Percentiles rank a stretch among this genome's conserved stretches.
Conservation (phyloP, 2,797 vertebrate species). For the Sphenopsis melanotis region DNA sequence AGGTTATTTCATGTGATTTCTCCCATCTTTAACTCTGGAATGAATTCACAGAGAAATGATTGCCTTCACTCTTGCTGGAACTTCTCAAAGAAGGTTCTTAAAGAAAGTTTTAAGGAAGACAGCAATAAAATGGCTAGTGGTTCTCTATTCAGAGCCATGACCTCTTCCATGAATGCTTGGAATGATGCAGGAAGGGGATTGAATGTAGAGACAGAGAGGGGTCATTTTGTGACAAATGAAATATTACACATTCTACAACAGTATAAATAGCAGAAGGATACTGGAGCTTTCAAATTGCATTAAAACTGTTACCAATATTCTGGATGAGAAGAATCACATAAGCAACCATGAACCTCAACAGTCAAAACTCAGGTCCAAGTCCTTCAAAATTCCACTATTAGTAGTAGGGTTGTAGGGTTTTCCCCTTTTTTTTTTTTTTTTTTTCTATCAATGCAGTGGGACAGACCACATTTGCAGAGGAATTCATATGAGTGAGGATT, state of each 20-base stretch:
- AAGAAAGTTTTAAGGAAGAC: background rate
- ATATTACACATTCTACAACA: background rate
- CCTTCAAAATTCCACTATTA: background rate
- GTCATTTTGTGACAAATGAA: background rate
- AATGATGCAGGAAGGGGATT: background rate
- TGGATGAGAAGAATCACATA: background rate
- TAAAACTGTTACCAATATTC: background rate
- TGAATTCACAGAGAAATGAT: background rate
- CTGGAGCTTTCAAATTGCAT: background rate
- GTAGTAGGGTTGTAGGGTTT: background rate
- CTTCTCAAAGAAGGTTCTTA: background rate
- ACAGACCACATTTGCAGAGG: background rate
- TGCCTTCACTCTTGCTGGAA: background rate
- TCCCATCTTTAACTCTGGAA: constrained; percentile 16
- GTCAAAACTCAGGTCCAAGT: background rate
- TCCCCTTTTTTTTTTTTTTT: background rate
- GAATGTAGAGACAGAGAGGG: background rate
- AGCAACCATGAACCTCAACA: background rate
- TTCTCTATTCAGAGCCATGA: background rate
- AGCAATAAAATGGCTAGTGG: background rate
- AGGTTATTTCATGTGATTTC: constrained; percentile 19
- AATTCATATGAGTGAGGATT: background rate
- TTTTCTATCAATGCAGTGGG: background rate
- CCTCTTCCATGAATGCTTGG: background rate
- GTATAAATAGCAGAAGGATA: background rate